Conservation (phyloP, 2,888 invertebrate species). For the Sinhomidia bicolor region DNA sequence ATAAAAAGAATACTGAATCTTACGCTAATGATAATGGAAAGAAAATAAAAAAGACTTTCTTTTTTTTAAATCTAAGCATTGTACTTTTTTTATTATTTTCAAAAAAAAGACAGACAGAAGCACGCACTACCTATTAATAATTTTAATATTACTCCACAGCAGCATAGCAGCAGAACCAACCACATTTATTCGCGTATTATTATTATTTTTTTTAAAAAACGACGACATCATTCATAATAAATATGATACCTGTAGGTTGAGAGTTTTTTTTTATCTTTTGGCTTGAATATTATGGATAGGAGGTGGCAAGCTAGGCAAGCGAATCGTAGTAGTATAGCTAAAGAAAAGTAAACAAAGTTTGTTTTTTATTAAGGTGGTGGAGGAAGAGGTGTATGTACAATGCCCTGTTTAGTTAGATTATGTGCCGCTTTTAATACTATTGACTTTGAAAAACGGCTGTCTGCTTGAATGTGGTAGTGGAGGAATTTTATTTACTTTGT, state of each 20-base stretch:
- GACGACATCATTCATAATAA: constrained; percentile 48
- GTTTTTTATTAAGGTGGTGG: too few relatives aligned
- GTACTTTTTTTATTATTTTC: too few relatives aligned
- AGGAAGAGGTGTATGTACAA: too few relatives aligned
- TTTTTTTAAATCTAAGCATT: too few relatives aligned
- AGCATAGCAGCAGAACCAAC: background rate
- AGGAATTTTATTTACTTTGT: background rate
- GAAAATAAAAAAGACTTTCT: too few relatives aligned
- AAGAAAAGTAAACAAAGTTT: background rate
- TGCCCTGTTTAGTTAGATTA: background rate
- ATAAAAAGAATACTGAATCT: too few relatives aligned
- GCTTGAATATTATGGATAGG: too few relatives aligned
- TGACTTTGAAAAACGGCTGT: background rate
- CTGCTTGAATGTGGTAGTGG: background rate
- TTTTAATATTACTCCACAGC: background rate
- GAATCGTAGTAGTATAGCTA: too few relatives aligned
- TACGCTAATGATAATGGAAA: background rate
- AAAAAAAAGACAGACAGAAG: constrained; percentile 1
- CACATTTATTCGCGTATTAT: constrained; percentile 29
- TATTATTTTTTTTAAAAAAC: constrained; percentile 5
- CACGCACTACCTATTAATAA: constrained; percentile 16
- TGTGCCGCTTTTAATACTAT: background rate
- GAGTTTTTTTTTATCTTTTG: too few relatives aligned
- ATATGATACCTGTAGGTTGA: constrained; percentile 55
- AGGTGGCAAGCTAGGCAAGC: too few relatives aligned